Conservation (phyloP, 2,888 invertebrate species). For the Caenorhabditis sp. region DNA sequence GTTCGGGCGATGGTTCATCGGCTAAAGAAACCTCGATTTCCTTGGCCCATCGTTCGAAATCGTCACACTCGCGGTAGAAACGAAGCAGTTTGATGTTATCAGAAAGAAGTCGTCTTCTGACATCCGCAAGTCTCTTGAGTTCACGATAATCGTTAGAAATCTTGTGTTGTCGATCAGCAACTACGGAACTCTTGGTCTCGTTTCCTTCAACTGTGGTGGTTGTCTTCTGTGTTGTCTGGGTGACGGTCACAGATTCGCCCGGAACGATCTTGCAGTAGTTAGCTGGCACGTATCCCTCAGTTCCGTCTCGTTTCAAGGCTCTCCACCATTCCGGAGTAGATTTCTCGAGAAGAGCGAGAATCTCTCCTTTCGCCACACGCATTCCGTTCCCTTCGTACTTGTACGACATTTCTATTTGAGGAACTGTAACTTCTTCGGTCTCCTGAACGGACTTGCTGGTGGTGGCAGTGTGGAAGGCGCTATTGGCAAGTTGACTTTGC, state of each 20-base stretch:
- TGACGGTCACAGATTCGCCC: conserved; percentile 75
- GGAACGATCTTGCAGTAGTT: conserved; percentile 87
- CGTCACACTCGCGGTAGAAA: conserved; percentile 97
- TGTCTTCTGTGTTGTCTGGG: conserved; percentile 69
- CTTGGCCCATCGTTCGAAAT: conserved; percentile 96
- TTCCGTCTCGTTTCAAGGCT: conserved; percentile 90
- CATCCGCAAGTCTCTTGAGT: conserved; percentile 89
- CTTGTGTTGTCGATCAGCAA: conserved; percentile 79
- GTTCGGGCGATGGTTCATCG: conserved; percentile 91
- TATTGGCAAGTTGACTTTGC: conserved; percentile 82
- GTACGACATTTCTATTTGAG: conserved; percentile 76
- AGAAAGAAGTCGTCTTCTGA: conserved; percentile 89
- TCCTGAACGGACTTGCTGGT: conserved; percentile 63
- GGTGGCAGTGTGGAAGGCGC: conserved; percentile 78
- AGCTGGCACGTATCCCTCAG: conserved; percentile 94
- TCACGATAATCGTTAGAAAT: conserved; percentile 75
- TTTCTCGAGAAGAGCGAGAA: conserved; percentile 94
- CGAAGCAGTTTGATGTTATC: conserved; percentile 91
- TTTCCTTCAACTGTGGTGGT: conserved; percentile 65
- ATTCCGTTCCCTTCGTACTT: conserved; percentile 87
- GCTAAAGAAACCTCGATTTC: conserved; percentile 93
- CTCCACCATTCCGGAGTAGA: conserved; percentile 95
- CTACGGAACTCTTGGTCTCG: conserved; percentile 66
- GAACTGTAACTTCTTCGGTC: conserved; percentile 79
- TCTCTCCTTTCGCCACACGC: conserved; percentile 93